Percentiles rank a stretch among this genome's conserved stretches.
phyloP scores from a whole-genome alignment of 1,140 invertebrate genomes.

The Mesaphorura yosii region DNA sequence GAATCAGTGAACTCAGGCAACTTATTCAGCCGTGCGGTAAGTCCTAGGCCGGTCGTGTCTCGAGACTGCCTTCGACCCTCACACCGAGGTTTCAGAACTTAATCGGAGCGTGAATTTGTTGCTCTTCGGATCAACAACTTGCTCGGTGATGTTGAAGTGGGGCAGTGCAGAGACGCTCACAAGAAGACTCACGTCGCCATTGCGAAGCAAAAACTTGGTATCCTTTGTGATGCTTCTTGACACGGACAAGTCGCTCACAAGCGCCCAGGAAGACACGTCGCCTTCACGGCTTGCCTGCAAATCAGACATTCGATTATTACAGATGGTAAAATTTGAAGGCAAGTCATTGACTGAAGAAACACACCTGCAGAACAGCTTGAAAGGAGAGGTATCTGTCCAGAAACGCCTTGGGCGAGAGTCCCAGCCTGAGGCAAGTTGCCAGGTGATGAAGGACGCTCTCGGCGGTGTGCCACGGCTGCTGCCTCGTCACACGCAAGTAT shows the following conservation, averaged over 20 bases:
- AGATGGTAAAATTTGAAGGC: neutral
- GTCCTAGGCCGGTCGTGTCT: no score
- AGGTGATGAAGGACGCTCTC: slow-evolving; percentile 80
- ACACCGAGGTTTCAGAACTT: slow-evolving; percentile 94
- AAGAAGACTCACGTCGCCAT: slow-evolving; percentile 83
- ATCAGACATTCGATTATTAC: neutral
- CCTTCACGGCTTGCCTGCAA: slow-evolving; percentile 24
- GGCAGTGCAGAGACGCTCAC: slow-evolving; percentile 74
- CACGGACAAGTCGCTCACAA: slow-evolving; percentile 53
- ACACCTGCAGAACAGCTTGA: slow-evolving; percentile 32
- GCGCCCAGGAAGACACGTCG: slow-evolving; percentile 26
- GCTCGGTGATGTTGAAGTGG: slow-evolving; percentile 85
- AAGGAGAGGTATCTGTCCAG: slow-evolving; percentile 32
- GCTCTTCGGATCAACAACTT: slow-evolving; percentile 87
- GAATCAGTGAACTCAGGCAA: no score
- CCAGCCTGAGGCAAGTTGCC: slow-evolving; percentile 77
- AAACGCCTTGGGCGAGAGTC: slow-evolving; percentile 44
- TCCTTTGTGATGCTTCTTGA: slow-evolving; percentile 53
- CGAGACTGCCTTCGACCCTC: no score
- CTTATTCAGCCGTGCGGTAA: no score
- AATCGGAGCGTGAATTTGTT: slow-evolving; percentile 89
- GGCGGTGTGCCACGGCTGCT: slow-evolving; percentile 87
- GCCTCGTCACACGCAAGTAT: slow-evolving; percentile 84
- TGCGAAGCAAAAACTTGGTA: slow-evolving; percentile 70
- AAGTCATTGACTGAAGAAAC: neutral